Base-by-base conservation (phyloP, 2,113 vertebrate species). In the Thomomys bottae region DNA sequence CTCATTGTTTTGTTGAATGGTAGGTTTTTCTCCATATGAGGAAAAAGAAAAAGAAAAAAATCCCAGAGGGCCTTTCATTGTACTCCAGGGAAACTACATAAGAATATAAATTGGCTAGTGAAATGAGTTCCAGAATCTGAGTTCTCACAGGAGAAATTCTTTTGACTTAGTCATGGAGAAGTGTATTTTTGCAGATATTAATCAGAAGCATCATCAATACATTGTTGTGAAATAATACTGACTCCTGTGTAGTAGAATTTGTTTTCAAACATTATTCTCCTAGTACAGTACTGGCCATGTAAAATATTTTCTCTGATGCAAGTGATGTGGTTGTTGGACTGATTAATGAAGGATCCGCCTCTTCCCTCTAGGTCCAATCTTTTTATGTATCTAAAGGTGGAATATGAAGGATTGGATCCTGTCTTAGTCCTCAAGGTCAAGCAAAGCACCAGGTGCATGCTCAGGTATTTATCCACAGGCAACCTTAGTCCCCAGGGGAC, bases 1-100 rank as follows among this genome's bases (percentile, higher is more conserved):
- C 79, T 85, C 26, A 79, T 85, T 85, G 75, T 94, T 93, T 87
- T 79, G 0, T 64, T 85, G 71, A n/a, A 75, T 94, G 75, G 68
- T 84, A 57, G 26, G 54, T 15, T 76, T 76, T 5, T 92, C 61
- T 78, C n/a, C 72, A 32, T 40, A 32, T 84, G 7, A 76, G 66
- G n/a, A 63, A 70, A 64, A 78, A 32, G 17, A 54, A 54, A 4
- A 54, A 54, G 14, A 54, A 4, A 54, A 54, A 54, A 63, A n/a
- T n/a, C n/a, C n/a, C n/a, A 88, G 54, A 61, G 9, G 1, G 49
- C 6, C 18, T 83, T 87, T 83, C 49, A 75, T 54, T 72, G 32
- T 14, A 5, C 34, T 61, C 17, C 2, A 12, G 34, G 21, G 18
- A 54, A 93, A 59, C 7, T 20, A 76, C 21, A 59, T 49, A 28